Conservation (phyloP, 2,113 vertebrate species). For the Oophaga pumilio region DNA sequence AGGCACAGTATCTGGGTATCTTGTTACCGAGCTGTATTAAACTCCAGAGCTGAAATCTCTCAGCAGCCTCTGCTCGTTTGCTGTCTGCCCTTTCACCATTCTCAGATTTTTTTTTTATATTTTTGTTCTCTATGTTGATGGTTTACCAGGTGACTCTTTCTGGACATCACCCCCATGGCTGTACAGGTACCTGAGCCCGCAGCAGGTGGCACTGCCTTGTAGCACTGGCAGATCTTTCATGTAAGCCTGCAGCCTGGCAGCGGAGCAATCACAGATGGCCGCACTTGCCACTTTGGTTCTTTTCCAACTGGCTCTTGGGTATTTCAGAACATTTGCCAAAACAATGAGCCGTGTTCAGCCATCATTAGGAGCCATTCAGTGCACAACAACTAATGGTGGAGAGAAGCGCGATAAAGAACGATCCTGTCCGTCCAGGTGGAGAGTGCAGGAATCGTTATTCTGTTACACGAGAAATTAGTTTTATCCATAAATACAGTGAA, state of each 20-base stretch:
- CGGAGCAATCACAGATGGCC: neutral
- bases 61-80: neutral
- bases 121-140: too few relatives aligned
- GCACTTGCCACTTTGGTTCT: neutral
- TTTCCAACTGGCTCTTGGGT: neutral
- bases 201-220: neutral
- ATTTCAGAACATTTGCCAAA: neutral
- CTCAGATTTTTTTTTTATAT: too few relatives aligned
- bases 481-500: too few relatives aligned
- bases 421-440: neutral
- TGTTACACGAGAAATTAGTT: too few relatives aligned
- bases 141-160: neutral
- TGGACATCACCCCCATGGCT: neutral
- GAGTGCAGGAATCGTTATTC: neutral
- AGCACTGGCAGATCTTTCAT: neutral
- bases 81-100: neutral
- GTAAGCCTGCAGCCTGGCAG: neutral
- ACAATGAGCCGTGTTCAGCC: neutral
- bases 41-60: neutral
- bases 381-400: too few relatives aligned
- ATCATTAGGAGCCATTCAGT: neutral
- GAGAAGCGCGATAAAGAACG: neutral
- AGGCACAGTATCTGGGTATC: too few relatives aligned
- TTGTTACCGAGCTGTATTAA: too few relatives aligned
- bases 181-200: neutral